Evolutionary conservation across 2,797 vertebrate genomes (phyloP), one percentile per base, ranked within the genome.

Genomic region (Myiotriccus ornatus): DNA sequence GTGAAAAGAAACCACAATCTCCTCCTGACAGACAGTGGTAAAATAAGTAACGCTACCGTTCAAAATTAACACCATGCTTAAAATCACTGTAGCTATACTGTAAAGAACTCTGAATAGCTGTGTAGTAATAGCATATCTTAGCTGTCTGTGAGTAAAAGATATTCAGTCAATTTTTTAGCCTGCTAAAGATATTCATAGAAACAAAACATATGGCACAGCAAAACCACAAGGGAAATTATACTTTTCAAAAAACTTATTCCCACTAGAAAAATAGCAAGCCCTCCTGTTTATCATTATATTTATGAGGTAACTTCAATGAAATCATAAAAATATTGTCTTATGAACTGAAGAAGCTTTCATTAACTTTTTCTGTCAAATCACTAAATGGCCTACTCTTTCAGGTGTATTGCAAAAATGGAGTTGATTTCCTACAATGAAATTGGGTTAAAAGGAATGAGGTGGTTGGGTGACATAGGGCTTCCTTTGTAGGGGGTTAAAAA

Each of bases 261-360:
- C 14, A 12, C 52, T 91, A 92, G 91, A 96, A 96, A 95, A 96
- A 95, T 74, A 89, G 6, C 19, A 93, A 93, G 17, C 14, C 75
- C 71, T 97, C 94, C 96, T 97, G 95, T 97, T 98, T 97, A 92
- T 96, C 87, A 97, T 98, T 97, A 96, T 93, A 84, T 93, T 97
- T 97, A 97, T 94, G 94, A 96, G 86, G 92, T 91, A 95, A 97
- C 90, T 90, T 97, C 83, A 96, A 88, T 95, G 94, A 97, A 97
- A 97, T 96, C 17, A 91, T 94, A 82, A 84, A 97, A 95, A 56
- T 89, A 97, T 96, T 97, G 91, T 96, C 95, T 95, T 91, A 95
- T 92, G 85, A 95, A 93, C 70, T 84, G 91, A 65, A 89, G 94
- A 97, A 94, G n/a, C 28, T 90, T 95, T 84, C 52, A 68, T 94